These are phyloP conservation scores for Dynastes grantii DNA, from an alignment of 2,888 invertebrate species.

Conservation along the genomic window DNA sequence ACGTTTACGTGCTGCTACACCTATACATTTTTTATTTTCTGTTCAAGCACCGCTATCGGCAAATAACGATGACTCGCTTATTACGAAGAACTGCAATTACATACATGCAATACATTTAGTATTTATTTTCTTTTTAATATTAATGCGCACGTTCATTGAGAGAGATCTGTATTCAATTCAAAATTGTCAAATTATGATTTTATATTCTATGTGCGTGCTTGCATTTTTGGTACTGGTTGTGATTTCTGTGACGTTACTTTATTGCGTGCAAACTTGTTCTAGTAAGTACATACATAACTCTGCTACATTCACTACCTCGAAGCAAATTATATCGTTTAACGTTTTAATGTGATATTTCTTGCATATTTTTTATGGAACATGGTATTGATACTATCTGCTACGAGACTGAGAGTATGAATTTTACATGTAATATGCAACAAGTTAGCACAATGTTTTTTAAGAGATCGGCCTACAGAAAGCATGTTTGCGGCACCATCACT, in stretches of 20 bases:
- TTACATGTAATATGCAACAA: too few relatives aligned
- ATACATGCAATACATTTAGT: not conserved
- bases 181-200: constrained; percentile 10
- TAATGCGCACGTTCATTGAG: not conserved
- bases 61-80: constrained; percentile 16
- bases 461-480: too few relatives aligned
- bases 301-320: too few relatives aligned
- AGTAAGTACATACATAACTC: not conserved
- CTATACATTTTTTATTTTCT: not conserved
- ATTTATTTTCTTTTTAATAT: not conserved
- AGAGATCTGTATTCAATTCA: not conserved
- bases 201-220: not conserved
- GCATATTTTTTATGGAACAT: too few relatives aligned
- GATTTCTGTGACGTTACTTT: not conserved
- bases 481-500: too few relatives aligned
- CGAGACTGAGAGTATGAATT: too few relatives aligned
- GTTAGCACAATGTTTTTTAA: too few relatives aligned
- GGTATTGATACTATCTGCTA: too few relatives aligned
- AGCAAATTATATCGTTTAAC: not conserved
- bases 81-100: constrained; percentile 4
- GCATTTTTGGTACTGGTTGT: not conserved
- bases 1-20: constrained; percentile 22
- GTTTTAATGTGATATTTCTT: too few relatives aligned
- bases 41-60: constrained; percentile 27
- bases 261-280: not conserved